Base-by-base conservation (phyloP, 2,113 vertebrate genomes). In the Alaudala cheleensis region DNA sequence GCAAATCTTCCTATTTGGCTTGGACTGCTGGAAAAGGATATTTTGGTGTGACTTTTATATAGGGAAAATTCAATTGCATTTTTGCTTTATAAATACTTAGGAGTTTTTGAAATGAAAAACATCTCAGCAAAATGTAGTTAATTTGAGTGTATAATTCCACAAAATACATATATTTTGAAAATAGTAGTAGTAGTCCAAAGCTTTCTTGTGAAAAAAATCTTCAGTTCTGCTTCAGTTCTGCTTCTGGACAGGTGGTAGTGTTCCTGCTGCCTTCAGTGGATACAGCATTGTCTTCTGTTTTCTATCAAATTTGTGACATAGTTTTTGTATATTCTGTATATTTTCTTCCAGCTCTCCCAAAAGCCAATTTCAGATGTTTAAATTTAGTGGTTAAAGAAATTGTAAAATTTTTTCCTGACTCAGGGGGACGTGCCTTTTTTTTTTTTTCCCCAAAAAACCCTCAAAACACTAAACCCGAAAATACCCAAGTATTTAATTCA, bases 271-370 rank as follows among this genome's bases (percentile, higher is more conserved):
- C 20, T 65, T 84, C 60, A n/a, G 23, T 58, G 56, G n/a, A 31
- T 0, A 0, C 26, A 71, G 12, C 28, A 16, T 66, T 66, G 3
- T 56, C 12, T 47, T 83, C 34, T 57, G 1, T 73, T 86, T 83
- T 54, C 24, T 37, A 1, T 64, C 22, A 71, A 15, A 50, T 40
- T 29, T 74, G 60, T 49, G 44, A 66, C 81, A 34, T 44, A 39
- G 3, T 71, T 81, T 81, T 66, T 33, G 2, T 42, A 6, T 44
- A 3, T 45, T 72, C 11, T 57, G 0, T 26, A 12, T 5, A 0
- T 71, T 81, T 74, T 79, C 28, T 57, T 56, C 13, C 6, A 33
- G 11, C 4, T 80, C 80, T 94, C 22, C 49, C 57, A 47, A 33
- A 23, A 50, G 31, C 26, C 29, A 33, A 15, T 37, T 81, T 64